Evolutionary conservation across 2,113 vertebrate genomes (phyloP).

Genomic region (Malurus melanocephalus): DNA sequence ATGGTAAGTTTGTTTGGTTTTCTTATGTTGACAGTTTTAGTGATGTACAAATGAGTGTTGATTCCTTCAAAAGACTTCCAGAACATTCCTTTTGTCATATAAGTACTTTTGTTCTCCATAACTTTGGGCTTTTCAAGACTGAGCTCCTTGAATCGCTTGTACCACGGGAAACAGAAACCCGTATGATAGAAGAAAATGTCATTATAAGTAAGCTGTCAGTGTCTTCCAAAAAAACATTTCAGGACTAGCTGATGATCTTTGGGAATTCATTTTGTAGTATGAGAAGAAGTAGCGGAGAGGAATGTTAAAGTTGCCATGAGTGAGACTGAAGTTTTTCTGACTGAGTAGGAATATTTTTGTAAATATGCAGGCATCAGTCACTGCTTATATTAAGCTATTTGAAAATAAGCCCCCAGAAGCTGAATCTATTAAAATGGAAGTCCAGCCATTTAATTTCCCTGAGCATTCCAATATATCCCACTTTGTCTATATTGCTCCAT

Average conservation of each 20-base stretch:
- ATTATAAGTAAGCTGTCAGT: neutral
- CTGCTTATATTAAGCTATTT: neutral
- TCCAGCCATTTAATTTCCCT: neutral
- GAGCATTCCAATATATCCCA: neutral
- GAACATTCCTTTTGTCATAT: neutral
- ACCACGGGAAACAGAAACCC: neutral
- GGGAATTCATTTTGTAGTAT: neutral
- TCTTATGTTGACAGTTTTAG: neutral
- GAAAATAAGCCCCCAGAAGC: neutral
- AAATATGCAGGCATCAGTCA: neutral
- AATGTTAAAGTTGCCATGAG: neutral
- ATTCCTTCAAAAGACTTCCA: neutral
- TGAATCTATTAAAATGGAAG: neutral
- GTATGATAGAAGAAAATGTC: neutral
- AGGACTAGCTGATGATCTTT: neutral
- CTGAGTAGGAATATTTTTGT: neutral
- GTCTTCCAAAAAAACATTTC: neutral
- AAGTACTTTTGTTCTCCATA: neutral
- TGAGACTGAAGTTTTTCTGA: neutral
- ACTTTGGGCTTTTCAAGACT: neutral
- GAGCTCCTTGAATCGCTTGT: neutral
- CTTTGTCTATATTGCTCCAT: neutral
- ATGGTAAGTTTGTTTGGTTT: slow-evolving; percentile 77
- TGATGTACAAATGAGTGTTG: neutral
- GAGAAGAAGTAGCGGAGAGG: neutral